Evolutionary conservation across 2,888 invertebrate genomes (phyloP).

Genomic region (Drosophila atripex): DNA sequence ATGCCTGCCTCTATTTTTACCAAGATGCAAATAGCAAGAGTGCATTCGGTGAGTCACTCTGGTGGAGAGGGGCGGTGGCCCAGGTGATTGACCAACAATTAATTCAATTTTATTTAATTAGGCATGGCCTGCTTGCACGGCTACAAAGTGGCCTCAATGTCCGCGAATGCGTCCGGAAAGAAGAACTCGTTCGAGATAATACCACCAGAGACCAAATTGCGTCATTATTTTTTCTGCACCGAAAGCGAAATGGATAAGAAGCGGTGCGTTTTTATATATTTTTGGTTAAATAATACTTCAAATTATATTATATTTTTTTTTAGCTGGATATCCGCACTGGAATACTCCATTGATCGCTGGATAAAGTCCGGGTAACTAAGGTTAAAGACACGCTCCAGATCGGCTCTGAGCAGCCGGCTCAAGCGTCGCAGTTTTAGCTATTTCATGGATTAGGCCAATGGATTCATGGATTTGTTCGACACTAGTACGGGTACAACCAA

Average conservation of each 20-base stretch:
- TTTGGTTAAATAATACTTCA: too few species aligned
- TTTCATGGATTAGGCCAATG: slow-evolving; percentile 75
- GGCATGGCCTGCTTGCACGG: slow-evolving; percentile 97
- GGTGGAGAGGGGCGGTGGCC: neutral
- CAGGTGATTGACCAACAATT: slow-evolving; percentile 53
- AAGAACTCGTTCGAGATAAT: slow-evolving; percentile 96
- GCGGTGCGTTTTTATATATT: slow-evolving; percentile 86
- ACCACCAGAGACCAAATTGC: slow-evolving; percentile 93
- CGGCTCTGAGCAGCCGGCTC: slow-evolving; percentile 69
- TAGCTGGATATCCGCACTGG: slow-evolving; percentile 96
- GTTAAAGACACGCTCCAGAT: slow-evolving; percentile 79
- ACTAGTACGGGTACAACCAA: slow-evolving; percentile 77
- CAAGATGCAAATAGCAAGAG: slow-evolving; percentile 93
- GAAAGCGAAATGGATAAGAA: slow-evolving; percentile 98
- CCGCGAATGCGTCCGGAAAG: slow-evolving; percentile 91
- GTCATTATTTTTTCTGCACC: slow-evolving; percentile 95
- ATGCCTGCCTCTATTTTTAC: slow-evolving; percentile 97
- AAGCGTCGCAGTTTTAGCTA: slow-evolving; percentile 82
- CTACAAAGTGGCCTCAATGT: slow-evolving; percentile 91
- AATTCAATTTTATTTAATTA: slow-evolving; percentile 77
- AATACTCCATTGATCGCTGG: slow-evolving; percentile 97
- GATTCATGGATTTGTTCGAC: slow-evolving; percentile 43
- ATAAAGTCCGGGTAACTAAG: slow-evolving; percentile 88
- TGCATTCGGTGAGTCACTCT: slow-evolving; percentile 88
- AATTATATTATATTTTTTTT: neutral